These are phyloP conservation scores for Sebastiscus albofasciatus DNA, from an alignment of 2,797 vertebrate genomes.

Conservation along the genomic window DNA sequence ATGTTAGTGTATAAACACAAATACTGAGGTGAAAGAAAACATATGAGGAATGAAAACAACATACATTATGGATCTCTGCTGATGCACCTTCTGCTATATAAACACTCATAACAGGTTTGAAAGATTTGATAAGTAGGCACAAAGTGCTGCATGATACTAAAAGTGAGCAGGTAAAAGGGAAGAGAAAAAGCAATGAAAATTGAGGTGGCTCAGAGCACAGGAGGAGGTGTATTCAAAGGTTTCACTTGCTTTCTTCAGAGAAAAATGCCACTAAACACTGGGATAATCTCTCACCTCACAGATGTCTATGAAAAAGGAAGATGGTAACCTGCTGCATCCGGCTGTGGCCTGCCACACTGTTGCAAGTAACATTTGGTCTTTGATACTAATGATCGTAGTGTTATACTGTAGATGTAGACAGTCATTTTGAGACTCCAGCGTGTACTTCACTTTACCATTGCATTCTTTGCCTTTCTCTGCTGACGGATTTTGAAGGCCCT, in stretches of 20 bases:
- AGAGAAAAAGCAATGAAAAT: neutral
- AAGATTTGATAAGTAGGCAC: neutral
- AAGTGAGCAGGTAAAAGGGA: neutral
- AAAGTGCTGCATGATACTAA: neutral
- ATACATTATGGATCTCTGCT: neutral
- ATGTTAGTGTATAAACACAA: neutral
- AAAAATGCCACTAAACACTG: slow-evolving; percentile 2
- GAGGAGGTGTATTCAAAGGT: neutral
- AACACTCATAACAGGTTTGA: neutral
- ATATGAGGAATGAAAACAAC: neutral
- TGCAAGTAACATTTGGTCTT: neutral
- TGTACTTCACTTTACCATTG: neutral
- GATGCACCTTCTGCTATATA: neutral
- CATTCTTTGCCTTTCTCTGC: neutral
- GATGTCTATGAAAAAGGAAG: slow-evolving; percentile 1
- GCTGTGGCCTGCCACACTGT: neutral
- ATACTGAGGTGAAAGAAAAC: neutral
- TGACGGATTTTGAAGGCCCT: neutral
- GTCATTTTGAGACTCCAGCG: neutral
- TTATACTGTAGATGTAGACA: neutral
- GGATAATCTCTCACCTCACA: neutral
- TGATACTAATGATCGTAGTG: neutral
- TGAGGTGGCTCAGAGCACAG: neutral
- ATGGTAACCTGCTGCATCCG: neutral
- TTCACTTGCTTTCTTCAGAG: neutral